Evolutionary conservation across 1,140 invertebrate genomes (phyloP).

Genomic region (Drosophila sulfurigaster): DNA sequence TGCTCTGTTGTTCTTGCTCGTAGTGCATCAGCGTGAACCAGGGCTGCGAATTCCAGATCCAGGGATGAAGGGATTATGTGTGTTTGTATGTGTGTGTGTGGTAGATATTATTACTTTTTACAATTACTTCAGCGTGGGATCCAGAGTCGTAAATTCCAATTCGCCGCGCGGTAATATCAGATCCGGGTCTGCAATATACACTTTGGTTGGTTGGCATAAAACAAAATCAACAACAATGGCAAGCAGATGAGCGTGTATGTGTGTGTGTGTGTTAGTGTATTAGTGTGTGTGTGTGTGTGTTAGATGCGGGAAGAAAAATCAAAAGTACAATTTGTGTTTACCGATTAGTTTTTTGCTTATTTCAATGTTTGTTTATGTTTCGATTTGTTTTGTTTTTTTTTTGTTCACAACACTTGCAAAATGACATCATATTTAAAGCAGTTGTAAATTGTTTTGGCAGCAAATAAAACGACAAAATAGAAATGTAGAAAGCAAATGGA

Average conservation of each 20-base stretch:
- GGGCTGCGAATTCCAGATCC: background rate
- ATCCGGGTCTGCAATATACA: conserved; percentile 85
- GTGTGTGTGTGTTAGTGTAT: conserved; percentile 38
- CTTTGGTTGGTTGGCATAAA: conserved; percentile 83
- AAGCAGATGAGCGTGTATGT: conserved; percentile 30
- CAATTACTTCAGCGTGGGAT: conserved; percentile 84
- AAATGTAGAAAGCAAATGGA: conserved; percentile 34
- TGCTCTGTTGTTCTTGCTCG: conserved; percentile 3
- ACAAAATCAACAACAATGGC: conserved; percentile 75
- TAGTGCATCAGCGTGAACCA: conserved; percentile 13
- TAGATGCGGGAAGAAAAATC: conserved; percentile 44
- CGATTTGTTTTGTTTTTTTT: conserved; percentile 12
- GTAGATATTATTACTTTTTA: conserved; percentile 79
- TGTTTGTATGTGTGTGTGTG: conserved; percentile 40
- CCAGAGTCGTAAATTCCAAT: conserved; percentile 85
- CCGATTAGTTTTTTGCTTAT: conserved; percentile 72
- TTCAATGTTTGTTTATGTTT: conserved; percentile 38
- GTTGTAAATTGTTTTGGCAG: conserved; percentile 75
- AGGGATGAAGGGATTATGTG: conserved; percentile 10
- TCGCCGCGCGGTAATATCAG: conserved; percentile 85
- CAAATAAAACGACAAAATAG: conserved; percentile 53
- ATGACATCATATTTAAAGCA: conserved; percentile 67
- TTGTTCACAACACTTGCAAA: conserved; percentile 74
- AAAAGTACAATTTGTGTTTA: conserved; percentile 68
- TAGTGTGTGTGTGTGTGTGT: conserved; percentile 19